Evolutionary conservation across 2,888 invertebrate genomes (phyloP).

Genomic region (Aphrophora alni): DNA sequence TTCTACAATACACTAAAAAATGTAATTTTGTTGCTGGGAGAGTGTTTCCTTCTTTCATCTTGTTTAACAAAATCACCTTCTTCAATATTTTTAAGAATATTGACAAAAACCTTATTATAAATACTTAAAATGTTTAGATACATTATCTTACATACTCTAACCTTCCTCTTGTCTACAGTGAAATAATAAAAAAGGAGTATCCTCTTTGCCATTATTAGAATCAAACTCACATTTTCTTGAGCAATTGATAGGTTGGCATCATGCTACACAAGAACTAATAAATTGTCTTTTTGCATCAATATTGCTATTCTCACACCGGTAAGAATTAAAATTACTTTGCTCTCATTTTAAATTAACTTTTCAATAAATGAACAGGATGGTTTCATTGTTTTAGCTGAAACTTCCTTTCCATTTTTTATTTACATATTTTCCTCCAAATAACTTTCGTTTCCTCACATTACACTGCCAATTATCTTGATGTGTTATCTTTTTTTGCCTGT

Average conservation of each 20-base stretch:
- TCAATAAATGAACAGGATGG: constrained; percentile 3
- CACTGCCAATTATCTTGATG: constrained; percentile 18
- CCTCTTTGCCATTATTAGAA: not conserved
- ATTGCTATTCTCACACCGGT: not conserved
- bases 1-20: not conserved
- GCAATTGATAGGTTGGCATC: not conserved
- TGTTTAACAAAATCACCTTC: not conserved
- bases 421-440: not conserved
- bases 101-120: not conserved
- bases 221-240: not conserved
- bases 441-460: constrained; percentile 13
- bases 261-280: not conserved
- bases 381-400: constrained; percentile 9
- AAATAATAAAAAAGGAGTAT: constrained; percentile 10
- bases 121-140: constrained; percentile 9
- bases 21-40: not conserved
- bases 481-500: not conserved
- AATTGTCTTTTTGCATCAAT: constrained; percentile 9
- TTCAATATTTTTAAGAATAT: not conserved
- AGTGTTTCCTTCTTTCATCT: constrained; percentile 4
- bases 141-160: constrained; percentile 13
- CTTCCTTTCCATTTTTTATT: constrained; percentile 10
- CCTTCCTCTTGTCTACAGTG: not conserved
- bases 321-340: not conserved
- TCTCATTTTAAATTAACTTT: not conserved